phyloP scores from a whole-genome alignment of 2,888 invertebrate genomes.

The Drosophila parthenogenetica region DNA sequence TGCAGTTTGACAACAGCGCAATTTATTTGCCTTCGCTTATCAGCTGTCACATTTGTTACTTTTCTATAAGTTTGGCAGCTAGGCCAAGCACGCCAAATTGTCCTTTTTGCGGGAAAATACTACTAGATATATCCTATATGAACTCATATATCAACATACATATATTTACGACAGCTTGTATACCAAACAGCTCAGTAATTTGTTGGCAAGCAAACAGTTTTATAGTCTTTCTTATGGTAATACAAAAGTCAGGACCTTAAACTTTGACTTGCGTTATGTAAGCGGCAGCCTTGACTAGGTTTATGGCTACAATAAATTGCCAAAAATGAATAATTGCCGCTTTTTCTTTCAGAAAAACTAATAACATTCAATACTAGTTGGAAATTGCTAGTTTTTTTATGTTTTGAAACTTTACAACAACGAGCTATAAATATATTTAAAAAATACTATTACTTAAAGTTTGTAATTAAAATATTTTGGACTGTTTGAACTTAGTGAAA shows the following conservation, averaged over 20 bases:
- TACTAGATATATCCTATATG: conserved; percentile 22
- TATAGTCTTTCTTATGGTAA: conserved; percentile 1
- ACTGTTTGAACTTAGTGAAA: too few relatives aligned
- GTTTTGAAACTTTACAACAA: too few relatives aligned
- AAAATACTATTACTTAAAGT: too few relatives aligned
- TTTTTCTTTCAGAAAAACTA: background rate
- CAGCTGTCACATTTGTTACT: conserved; percentile 42
- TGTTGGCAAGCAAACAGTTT: conserved; percentile 32
- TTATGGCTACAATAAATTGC: background rate
- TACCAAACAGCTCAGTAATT: background rate
- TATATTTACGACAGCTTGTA: conserved; percentile 3
- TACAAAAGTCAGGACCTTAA: conserved; percentile 4
- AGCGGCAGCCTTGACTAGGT: conserved; percentile 2
- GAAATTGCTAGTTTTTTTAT: too few relatives aligned
- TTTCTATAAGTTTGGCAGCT: conserved; percentile 51
- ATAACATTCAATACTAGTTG: too few relatives aligned
- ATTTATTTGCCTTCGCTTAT: conserved; percentile 74
- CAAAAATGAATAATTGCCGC: background rate
- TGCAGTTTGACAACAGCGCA: conserved; percentile 23
- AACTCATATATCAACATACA: conserved; percentile 16
- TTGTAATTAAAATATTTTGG: too few relatives aligned
- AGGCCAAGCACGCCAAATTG: conserved; percentile 23
- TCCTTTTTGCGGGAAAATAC: background rate
- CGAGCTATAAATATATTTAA: too few relatives aligned
- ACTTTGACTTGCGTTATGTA: conserved; percentile 13